phyloP scores from a whole-genome alignment of 2,888 invertebrate species.

The Fragum sueziense region DNA sequence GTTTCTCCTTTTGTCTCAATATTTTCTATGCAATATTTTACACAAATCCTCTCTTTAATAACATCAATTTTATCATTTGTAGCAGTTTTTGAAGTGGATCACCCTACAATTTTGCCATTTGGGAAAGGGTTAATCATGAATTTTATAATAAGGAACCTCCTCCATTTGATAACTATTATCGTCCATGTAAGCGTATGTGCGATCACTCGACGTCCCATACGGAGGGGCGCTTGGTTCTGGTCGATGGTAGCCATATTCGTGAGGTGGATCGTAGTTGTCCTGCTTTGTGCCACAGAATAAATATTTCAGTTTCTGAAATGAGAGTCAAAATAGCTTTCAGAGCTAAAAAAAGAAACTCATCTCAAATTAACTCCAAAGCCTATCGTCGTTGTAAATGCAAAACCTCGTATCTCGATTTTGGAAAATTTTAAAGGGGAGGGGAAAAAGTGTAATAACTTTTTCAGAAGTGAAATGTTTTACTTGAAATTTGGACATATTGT shows the following conservation, averaged over 20 bases:
- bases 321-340: no score
- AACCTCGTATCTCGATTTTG: no score
- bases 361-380: no score
- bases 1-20: background rate
- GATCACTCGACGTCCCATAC: conserved; percentile 61
- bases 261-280: conserved; percentile 57
- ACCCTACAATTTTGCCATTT: background rate
- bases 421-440: no score
- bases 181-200: conserved; percentile 69
- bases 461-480: no score
- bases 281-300: conserved; percentile 63
- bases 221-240: conserved; percentile 76
- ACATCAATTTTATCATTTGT: no score
- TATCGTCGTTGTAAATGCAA: no score
- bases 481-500: no score
- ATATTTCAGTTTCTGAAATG: conserved; percentile 58
- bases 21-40: background rate
- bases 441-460: no score
- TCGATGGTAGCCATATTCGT: conserved; percentile 62
- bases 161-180: conserved; percentile 67
- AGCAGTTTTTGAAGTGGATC: background rate
- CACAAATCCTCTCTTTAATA: background rate
- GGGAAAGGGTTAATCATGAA: background rate
- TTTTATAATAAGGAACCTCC: conserved; percentile 56
- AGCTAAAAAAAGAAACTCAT: no score